These are phyloP conservation scores for Chelonia mydas DNA, from an alignment of 2,797 vertebrate species.

Conservation along the genomic window DNA sequence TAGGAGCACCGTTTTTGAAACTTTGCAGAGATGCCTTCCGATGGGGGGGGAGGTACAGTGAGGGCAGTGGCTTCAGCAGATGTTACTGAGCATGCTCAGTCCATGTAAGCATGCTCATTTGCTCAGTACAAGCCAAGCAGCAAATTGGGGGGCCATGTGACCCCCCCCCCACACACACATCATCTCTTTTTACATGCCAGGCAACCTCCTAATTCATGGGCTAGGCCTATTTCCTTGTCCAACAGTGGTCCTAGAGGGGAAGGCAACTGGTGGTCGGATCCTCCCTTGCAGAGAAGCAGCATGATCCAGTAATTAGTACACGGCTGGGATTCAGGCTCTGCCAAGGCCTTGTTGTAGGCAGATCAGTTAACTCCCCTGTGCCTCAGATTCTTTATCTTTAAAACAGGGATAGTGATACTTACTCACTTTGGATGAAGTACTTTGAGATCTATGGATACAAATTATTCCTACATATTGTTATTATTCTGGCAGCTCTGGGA, in stretches of 20 bases:
- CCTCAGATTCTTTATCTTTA: neutral
- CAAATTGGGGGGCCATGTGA: no score
- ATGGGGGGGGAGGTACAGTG: no score
- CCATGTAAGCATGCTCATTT: no score
- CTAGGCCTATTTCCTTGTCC: neutral
- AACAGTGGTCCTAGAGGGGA: neutral
- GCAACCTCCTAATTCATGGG: neutral
- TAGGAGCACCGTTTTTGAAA: neutral
- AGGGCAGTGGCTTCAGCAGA: no score
- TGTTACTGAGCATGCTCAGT: no score
- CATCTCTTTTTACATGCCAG: neutral
- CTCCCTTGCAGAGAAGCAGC: neutral
- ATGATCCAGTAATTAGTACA: accelerated
- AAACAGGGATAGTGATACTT: neutral
- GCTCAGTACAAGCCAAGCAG: no score
- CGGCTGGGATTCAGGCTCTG: neutral
- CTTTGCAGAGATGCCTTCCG: neutral
- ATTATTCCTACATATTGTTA: neutral
- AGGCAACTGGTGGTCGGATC: neutral
- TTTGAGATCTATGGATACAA: neutral
- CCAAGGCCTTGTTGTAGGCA: neutral
- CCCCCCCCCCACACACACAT: no score
- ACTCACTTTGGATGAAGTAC: neutral
- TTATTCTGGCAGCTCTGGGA: neutral
- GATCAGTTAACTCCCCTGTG: neutral